Percentiles rank a stretch among this genome's conserved stretches.
phyloP scores from a whole-genome alignment of 2,113 vertebrate genomes.

The Albula goreensis region DNA sequence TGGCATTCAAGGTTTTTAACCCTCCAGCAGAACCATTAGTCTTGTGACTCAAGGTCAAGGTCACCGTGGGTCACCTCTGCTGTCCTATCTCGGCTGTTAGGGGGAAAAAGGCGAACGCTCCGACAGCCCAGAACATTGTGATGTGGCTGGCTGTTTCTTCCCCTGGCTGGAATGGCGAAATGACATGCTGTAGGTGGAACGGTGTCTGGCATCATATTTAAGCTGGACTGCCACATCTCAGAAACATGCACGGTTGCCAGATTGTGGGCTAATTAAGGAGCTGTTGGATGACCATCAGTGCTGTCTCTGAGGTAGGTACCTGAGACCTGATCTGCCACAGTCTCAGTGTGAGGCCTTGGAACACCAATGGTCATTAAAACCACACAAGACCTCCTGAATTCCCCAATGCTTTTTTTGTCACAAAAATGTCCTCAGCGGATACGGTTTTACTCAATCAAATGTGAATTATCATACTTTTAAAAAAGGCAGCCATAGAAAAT shows the following conservation, averaged over 20 bases:
- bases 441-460: conserved; percentile 56
- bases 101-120: not conserved
- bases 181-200: conserved; percentile 75
- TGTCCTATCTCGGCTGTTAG: conserved; percentile 43
- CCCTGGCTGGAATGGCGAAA: conserved; percentile 65
- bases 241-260: conserved; percentile 73
- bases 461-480: conserved; percentile 60
- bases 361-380: conserved; percentile 67
- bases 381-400: conserved; percentile 63
- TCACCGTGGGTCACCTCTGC: conserved; percentile 48
- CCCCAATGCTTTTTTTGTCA: conserved; percentile 63
- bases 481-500: not conserved
- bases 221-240: conserved; percentile 72
- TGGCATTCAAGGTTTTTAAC: conserved; percentile 24
- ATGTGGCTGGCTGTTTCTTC: conserved; percentile 54
- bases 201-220: conserved; percentile 75
- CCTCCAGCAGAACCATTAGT: conserved; percentile 28
- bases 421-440: conserved; percentile 61
- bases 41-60: conserved; percentile 51
- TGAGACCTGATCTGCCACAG: conserved; percentile 63
- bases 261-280: conserved; percentile 78
- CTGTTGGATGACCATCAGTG: conserved; percentile 81
- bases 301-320: conserved; percentile 71
- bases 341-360: conserved; percentile 69
- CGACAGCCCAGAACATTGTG: conserved; percentile 53